A percentile compares a stretch with the other conserved stretches of the same genome.
Evolutionary conservation across 2,888 invertebrate genomes (phyloP).

Genomic region (Sericinus montela): DNA sequence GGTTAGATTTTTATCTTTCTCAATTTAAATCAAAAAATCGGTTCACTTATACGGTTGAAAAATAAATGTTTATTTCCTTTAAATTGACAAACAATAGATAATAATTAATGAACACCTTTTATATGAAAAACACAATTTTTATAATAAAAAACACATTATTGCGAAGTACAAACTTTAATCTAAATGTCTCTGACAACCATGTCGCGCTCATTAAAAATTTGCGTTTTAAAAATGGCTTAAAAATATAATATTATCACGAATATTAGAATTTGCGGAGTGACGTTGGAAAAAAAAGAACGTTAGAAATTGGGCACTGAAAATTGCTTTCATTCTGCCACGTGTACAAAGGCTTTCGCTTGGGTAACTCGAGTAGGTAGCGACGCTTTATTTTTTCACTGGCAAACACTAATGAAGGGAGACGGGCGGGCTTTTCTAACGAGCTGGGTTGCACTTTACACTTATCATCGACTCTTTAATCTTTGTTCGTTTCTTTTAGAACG

Average conservation of each 20-base stretch:
- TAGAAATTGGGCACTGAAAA: constrained; percentile 14
- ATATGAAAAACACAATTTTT: too few species aligned
- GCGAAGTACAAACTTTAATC: not conserved
- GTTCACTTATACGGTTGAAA: too few species aligned
- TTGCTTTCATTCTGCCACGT: constrained; percentile 20
- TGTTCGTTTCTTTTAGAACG: constrained; percentile 29
- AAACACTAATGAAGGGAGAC: constrained; percentile 62
- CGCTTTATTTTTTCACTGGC: constrained; percentile 52
- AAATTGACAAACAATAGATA: too few species aligned
- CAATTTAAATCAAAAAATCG: too few species aligned
- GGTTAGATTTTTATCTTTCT: too few species aligned
- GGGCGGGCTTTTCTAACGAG: constrained; percentile 54
- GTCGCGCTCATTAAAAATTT: too few species aligned
- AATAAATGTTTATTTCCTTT: too few species aligned
- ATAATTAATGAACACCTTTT: too few species aligned
- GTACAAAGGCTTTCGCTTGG: constrained; percentile 25
- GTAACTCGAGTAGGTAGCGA: constrained; percentile 32
- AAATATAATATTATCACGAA: not conserved
- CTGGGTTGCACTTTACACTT: constrained; percentile 54
- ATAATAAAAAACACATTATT: too few species aligned
- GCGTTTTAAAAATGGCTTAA: not conserved
- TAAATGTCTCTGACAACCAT: not conserved
- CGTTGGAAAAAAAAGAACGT: constrained; percentile 1
- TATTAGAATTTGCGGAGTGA: constrained; percentile 5
- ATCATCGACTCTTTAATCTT: constrained; percentile 59